These are phyloP conservation scores for Pelosia muscerda DNA, from an alignment of 2,888 invertebrate genomes.

Conservation along the genomic window DNA sequence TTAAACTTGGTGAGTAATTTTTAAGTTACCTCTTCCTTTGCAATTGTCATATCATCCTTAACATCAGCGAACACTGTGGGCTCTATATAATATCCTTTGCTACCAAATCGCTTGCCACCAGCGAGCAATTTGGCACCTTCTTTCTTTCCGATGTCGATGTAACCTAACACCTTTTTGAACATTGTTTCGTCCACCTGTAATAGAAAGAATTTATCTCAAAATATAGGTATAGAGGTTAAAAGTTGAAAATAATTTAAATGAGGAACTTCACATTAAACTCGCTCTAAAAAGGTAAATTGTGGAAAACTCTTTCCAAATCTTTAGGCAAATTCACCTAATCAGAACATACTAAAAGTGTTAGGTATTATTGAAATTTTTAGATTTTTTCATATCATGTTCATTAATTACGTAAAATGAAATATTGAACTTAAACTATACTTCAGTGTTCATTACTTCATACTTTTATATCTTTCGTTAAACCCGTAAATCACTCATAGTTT, in stretches of 20 bases:
- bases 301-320: too few relatives aligned
- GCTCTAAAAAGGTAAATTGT: too few relatives aligned
- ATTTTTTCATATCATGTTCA: too few relatives aligned
- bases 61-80: constrained; percentile 93
- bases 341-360: too few relatives aligned
- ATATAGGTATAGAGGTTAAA: not conserved
- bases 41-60: constrained; percentile 91
- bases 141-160: constrained; percentile 92
- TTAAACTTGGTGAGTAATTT: not conserved
- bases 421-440: too few relatives aligned
- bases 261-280: too few relatives aligned
- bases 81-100: constrained; percentile 91
- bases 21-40: constrained; percentile 89
- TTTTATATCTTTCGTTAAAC: too few relatives aligned
- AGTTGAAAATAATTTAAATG: too few relatives aligned
- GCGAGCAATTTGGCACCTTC: constrained; percentile 93
- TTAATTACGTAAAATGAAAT: too few relatives aligned
- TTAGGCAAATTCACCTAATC: too few relatives aligned
- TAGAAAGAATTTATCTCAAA: not conserved
- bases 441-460: too few relatives aligned
- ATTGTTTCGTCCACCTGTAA: constrained; percentile 89
- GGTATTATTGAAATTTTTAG: too few relatives aligned
- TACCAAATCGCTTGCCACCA: constrained; percentile 90
- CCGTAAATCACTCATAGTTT: not conserved
- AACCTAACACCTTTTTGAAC: constrained; percentile 90